Evolutionary conservation across 2,113 vertebrate species (phyloP), one percentile per base, ranked within the genome.

Genomic region (Phrynocephalus versicolor): DNA sequence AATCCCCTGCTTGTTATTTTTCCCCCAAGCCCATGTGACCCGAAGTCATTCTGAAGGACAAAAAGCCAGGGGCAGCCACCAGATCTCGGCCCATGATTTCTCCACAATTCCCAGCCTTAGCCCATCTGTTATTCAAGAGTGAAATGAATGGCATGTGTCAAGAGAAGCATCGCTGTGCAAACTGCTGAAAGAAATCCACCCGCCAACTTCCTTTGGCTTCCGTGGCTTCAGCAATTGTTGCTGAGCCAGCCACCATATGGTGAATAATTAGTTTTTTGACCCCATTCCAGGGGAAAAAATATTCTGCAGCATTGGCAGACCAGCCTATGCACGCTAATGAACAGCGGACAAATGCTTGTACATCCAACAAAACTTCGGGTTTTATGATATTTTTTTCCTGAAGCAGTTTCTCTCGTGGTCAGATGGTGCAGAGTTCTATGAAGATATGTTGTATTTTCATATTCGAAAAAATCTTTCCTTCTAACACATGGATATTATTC

Each of bases 181-280:
- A 97, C 95, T 95, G 94, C 93, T 96, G 95, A 96, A 97, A 97
- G 96, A 97, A 97, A 97, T 94, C 95, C 82, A 93, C 92, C 93
- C 81, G 95, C 95, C 95, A 95, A 97, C 97, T 97, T 97, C 96
- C 96, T 96, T 97, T 96, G 94, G 94, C 95, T 94, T 96, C 95
- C 92, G 91, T 75, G 79, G 94, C 94, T 94, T 93, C 92, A 90
- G 94, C 88, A 95, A 98, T 97, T 98, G 97, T 97, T 96, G 95
- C 94, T 94, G 95, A 96, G 96, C 95, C 75, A 89, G 95, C 94
- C 96, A 96, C 97, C 98, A 99, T 99, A 99, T 99, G 98, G 98
- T 94, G 97, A 98, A 98, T 98, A 99, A 99, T 99, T 98, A 99
- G 97, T 97, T 97, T 97, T 96, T 96, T 94, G 96, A 97, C 96